These are phyloP conservation scores for Bombus haemorrhoidalis DNA, from an alignment of 1,140 invertebrate genomes.

Conservation along the genomic window DNA sequence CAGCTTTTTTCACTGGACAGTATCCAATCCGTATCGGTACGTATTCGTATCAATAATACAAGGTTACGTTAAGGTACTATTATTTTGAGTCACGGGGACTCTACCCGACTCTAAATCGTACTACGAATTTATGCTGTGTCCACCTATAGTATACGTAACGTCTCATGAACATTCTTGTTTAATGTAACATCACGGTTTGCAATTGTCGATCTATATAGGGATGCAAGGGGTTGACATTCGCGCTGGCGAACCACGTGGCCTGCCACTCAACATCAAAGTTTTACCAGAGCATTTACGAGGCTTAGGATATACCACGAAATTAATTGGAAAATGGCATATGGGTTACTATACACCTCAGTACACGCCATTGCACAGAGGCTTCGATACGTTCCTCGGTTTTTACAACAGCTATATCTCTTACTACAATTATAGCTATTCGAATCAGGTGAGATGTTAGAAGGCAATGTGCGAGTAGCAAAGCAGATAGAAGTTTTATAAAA, in stretches of 20 bases:
- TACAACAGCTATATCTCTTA: conserved; percentile 86
- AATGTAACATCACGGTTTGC: neutral
- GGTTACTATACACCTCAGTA: conserved; percentile 85
- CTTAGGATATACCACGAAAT: conserved; percentile 86
- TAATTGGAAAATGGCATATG: conserved; percentile 89
- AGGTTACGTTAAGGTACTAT: neutral
- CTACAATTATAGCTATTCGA: conserved; percentile 84
- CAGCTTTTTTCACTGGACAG: conserved; percentile 87
- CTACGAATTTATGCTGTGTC: too few species aligned
- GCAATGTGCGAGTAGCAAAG: too few species aligned
- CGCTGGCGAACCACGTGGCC: conserved; percentile 83
- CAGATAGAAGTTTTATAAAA: neutral
- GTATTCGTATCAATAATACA: neutral
- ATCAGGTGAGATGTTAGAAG: conserved; percentile 69
- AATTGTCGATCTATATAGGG: conserved; percentile 73
- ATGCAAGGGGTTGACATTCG: conserved; percentile 84
- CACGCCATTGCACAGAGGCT: conserved; percentile 85
- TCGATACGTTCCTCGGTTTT: conserved; percentile 87
- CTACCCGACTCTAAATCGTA: too few species aligned
- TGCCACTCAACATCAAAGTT: conserved; percentile 83
- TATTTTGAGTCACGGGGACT: too few species aligned
- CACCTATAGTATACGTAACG: too few species aligned
- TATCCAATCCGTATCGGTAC: conserved; percentile 88
- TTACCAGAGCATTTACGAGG: conserved; percentile 83
- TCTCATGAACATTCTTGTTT: neutral